Base-by-base conservation (phyloP, 2,113 vertebrate species). In the Proteles cristata region DNA sequence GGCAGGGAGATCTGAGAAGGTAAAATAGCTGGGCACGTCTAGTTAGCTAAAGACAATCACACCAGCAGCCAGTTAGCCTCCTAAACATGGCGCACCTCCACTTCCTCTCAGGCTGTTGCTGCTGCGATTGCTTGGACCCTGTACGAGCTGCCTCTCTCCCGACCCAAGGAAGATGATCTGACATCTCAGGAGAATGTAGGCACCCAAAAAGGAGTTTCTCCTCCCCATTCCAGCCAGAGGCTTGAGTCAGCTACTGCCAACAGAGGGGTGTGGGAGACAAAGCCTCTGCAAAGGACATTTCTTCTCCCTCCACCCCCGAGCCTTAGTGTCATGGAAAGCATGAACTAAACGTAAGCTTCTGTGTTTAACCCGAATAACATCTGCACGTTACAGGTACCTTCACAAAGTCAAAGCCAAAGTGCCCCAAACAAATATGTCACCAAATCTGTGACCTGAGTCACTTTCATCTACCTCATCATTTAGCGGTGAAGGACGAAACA, bases 251-350 rank as follows among this genome's bases (percentile, higher is more conserved):
- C 45, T 2, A 17, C 31, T 63, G 15, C 48, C 28, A 12, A 65
- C 4, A 31, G 7, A 28, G 2, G 12, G 4, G 1, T 1, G 3
- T 2, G 0, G 25, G 9, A 58, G 14, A 25, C 19, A 10, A 2
- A 19, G 4, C 3, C 23, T 76, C 58, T 15, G 19, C 3, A 12
- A 0, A 48, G 90, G 68, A 87, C 7, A 2, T 28, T 76, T 33
- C 12, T 43, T 84, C 83, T 71, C 31, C 79, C 26, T 23, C 14
- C 7, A 79, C 31, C n/a, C 55, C 55, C 19, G 81, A 65, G 21
- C 2, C 33, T 68, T 68, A 4, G 31, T 19, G 23, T 71, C 84
- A 4, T 11, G 58, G 26, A 50, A 77, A 17, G 33, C 35, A n/a
- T 23, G 50, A 10, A 4, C 71, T 63, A 82, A 74, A 65, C 0